Conservation (phyloP, 1,140 invertebrate genomes). For the Zaprionus capensis region DNA sequence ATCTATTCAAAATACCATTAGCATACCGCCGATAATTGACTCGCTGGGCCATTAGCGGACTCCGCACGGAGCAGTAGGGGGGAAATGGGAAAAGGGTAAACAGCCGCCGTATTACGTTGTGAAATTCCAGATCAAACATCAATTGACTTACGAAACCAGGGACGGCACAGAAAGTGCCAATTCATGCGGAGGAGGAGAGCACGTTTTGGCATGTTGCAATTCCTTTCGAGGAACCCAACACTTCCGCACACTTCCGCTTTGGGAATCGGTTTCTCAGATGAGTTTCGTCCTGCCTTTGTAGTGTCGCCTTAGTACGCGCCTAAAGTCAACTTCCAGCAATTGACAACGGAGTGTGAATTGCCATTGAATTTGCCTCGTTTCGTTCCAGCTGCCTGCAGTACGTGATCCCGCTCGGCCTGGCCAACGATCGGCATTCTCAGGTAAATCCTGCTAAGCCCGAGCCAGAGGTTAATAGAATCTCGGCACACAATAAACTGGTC, state of each 20-base stretch:
- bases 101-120: slow-evolving; percentile 78
- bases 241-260: slow-evolving; percentile 75
- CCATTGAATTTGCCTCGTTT: slow-evolving; percentile 69
- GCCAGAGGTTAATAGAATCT: slow-evolving; percentile 77
- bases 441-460: slow-evolving; percentile 58
- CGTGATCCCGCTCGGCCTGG: slow-evolving; percentile 55
- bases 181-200: slow-evolving; percentile 47
- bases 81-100: slow-evolving; percentile 31
- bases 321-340: slow-evolving; percentile 76
- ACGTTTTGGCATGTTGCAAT: slow-evolving; percentile 49
- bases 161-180: slow-evolving; percentile 46
- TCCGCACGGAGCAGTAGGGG: slow-evolving; percentile 6
- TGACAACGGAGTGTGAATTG: slow-evolving; percentile 77
- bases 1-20: slow-evolving; percentile 77
- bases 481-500: slow-evolving; percentile 56
- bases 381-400: slow-evolving; percentile 68
- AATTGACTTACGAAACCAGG: slow-evolving; percentile 10
- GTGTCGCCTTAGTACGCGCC: slow-evolving; percentile 58
- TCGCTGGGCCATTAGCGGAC: slow-evolving; percentile 68
- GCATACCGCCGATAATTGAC: slow-evolving; percentile 75
- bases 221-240: slow-evolving; percentile 31
- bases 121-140: slow-evolving; percentile 60
- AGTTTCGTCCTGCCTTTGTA: slow-evolving; percentile 6
- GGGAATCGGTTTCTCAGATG: slow-evolving; percentile 3
- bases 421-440: slow-evolving; percentile 57